Conservation (phyloP, 2,888 invertebrate genomes). For the Bellardia pandia region DNA sequence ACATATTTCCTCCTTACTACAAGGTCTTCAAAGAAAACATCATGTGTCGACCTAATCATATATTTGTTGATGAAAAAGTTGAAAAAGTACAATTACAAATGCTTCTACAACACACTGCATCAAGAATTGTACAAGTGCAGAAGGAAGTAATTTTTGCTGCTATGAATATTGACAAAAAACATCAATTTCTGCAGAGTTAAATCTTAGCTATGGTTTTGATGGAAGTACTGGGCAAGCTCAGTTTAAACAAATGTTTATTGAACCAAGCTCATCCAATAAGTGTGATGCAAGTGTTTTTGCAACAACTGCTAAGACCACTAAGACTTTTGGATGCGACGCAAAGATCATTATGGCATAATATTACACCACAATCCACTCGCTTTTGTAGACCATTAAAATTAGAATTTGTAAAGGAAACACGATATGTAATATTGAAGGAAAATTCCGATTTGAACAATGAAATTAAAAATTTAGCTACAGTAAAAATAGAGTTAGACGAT, state of each 20-base stretch:
- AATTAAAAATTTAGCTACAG: slow-evolving; percentile 33
- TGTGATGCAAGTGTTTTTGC: slow-evolving; percentile 18
- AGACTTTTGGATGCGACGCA: slow-evolving; percentile 26
- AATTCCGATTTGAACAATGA: slow-evolving; percentile 43
- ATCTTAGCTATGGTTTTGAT: too few relatives aligned
- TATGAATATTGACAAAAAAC: too few relatives aligned
- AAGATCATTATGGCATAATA: slow-evolving; percentile 44
- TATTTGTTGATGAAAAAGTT: too few relatives aligned
- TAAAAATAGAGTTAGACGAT: slow-evolving; percentile 21
- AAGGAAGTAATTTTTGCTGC: too few relatives aligned
- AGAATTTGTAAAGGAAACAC: slow-evolving; percentile 55
- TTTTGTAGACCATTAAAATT: slow-evolving; percentile 50
- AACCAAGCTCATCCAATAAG: slow-evolving; percentile 21
- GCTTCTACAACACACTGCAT: too few relatives aligned
- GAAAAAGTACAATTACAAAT: too few relatives aligned
- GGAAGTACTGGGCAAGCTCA: too few relatives aligned
- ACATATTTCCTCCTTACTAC: too few relatives aligned
- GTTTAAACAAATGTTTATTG: not conserved
- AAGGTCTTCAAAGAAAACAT: too few relatives aligned
- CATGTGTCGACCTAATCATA: too few relatives aligned
- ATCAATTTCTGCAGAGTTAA: too few relatives aligned
- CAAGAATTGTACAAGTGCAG: too few relatives aligned
- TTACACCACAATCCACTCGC: slow-evolving; percentile 44
- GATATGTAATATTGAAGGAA: slow-evolving; percentile 44
- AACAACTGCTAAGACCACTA: slow-evolving; percentile 48